These are phyloP conservation scores for Leptopilina boulardi DNA, from an alignment of 1,140 invertebrate species.

Conservation along the genomic window DNA sequence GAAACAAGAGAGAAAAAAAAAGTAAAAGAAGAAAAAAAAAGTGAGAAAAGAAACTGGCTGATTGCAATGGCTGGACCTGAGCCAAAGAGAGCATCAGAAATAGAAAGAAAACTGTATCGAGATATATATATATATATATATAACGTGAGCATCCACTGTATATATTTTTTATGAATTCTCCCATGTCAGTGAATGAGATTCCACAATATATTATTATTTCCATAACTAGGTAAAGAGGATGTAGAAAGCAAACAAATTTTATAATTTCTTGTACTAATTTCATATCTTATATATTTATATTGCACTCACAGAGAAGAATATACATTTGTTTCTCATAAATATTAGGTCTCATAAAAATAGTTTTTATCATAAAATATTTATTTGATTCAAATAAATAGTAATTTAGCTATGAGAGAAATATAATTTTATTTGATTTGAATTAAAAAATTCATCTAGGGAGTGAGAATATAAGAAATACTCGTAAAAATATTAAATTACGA, in stretches of 20 bases:
- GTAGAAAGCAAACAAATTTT: constrained; percentile 17
- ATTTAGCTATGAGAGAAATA: no score
- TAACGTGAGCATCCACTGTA: neutral
- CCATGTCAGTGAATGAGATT: neutral
- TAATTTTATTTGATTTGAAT: no score
- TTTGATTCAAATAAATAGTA: no score
- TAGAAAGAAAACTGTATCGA: constrained; percentile 1
- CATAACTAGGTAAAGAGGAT: constrained; percentile 23
- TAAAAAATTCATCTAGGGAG: no score
- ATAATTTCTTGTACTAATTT: neutral
- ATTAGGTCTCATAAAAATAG: no score
- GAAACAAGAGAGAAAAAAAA: neutral
- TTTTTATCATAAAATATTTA: no score
- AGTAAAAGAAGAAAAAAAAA: neutral
- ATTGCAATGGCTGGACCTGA: neutral
- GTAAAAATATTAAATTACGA: no score
- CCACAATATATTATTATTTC: constrained; percentile 24
- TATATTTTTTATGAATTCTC: neutral
- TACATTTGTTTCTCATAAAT: no score
- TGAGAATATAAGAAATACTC: no score
- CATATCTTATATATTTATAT: no score
- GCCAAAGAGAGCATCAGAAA: neutral
- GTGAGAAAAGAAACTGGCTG: neutral
- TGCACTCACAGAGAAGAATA: no score
- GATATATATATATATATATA: no score